Conservation (phyloP, 1,140 invertebrate genomes). For the Condylostylus longicornis region DNA sequence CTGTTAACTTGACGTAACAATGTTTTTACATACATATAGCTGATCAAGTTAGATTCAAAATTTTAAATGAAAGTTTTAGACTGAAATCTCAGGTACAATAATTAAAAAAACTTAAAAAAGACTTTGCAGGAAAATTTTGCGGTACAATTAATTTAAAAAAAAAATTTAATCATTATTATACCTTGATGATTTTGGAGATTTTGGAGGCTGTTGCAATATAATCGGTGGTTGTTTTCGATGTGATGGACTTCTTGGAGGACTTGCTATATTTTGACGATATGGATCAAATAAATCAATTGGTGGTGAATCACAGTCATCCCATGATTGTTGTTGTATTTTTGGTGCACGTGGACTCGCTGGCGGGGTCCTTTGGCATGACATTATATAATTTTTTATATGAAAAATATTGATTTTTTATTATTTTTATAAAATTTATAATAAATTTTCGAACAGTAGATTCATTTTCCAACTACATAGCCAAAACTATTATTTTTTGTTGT, state of each 20-base stretch:
- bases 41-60: constrained; percentile 2
- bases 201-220: neutral
- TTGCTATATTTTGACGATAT: neutral
- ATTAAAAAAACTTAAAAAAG: constrained; percentile 1
- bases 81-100: neutral
- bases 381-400: constrained; percentile 1
- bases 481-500: too few relatives aligned
- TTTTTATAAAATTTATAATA: too few relatives aligned
- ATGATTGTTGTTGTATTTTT: constrained; percentile 8
- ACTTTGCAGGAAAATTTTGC: constrained; percentile 7
- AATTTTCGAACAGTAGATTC: too few relatives aligned
- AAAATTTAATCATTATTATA: constrained; percentile 13
- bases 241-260: neutral
- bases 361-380: constrained; percentile 2
- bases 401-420: too few relatives aligned
- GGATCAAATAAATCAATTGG: constrained; percentile 4
- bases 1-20: constrained; percentile 1
- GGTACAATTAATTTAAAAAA: constrained; percentile 4
- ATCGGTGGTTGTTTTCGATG: neutral
- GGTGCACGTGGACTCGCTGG: constrained; percentile 7
- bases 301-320: constrained; percentile 6
- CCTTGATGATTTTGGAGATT: constrained; percentile 22
- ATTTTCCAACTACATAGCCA: too few relatives aligned
- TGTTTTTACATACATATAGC: constrained; percentile 4
- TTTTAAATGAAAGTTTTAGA: neutral